Conservation (phyloP, 2,888 invertebrate species). For the Agrenia bidenticulata region DNA sequence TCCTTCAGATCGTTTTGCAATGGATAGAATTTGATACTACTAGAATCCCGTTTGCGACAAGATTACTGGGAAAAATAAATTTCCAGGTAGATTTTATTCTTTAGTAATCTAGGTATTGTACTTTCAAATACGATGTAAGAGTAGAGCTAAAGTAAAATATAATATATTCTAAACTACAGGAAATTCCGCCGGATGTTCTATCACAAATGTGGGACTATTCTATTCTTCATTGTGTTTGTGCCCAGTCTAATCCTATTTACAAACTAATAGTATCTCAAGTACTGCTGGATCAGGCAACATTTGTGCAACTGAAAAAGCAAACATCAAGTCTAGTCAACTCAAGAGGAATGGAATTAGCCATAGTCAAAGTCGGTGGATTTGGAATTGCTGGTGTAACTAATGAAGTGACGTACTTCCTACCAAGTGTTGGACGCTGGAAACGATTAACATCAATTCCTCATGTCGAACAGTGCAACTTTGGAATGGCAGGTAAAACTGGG, state of each 20-base stretch:
- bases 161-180: constrained; percentile 34
- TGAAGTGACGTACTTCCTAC: constrained; percentile 67
- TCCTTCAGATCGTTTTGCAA: constrained; percentile 62
- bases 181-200: constrained; percentile 48
- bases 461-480: constrained; percentile 73
- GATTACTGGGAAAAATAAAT: constrained; percentile 45
- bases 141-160: neutral
- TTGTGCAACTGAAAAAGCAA: constrained; percentile 39
- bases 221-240: constrained; percentile 46
- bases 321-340: constrained; percentile 61
- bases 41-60: constrained; percentile 43
- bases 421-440: constrained; percentile 64
- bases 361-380: constrained; percentile 68
- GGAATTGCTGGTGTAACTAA: constrained; percentile 68
- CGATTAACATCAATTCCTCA: constrained; percentile 70
- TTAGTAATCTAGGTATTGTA: neutral
- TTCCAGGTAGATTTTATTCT: constrained; percentile 39
- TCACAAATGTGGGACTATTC: constrained; percentile 50
- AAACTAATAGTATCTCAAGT: constrained; percentile 49
- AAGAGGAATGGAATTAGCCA: constrained; percentile 68
- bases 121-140: too few relatives aligned
- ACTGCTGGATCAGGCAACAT: constrained; percentile 38
- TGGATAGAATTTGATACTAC: constrained; percentile 62
- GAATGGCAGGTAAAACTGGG: constrained; percentile 62
- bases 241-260: constrained; percentile 35